These are phyloP conservation scores for Polymixis lichenea DNA, from an alignment of 2,888 invertebrate species.

Conservation along the genomic window DNA sequence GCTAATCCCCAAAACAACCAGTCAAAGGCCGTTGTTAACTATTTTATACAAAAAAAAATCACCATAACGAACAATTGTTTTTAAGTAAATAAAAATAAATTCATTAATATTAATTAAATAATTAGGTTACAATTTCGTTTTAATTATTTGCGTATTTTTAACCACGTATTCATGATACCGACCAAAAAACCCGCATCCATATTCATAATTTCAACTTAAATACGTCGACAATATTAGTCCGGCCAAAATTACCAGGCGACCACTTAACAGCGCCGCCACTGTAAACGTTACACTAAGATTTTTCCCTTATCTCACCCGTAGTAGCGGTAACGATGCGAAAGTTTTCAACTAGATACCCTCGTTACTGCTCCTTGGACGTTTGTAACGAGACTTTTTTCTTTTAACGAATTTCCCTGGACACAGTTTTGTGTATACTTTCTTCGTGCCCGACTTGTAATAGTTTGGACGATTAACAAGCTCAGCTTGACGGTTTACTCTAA, in stretches of 20 bases:
- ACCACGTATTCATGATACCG: too few relatives aligned
- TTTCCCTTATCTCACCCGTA: conserved; percentile 80
- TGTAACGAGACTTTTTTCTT: conserved; percentile 78
- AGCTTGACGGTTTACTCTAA: conserved; percentile 61
- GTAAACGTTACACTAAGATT: conserved; percentile 76
- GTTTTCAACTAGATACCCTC: conserved; percentile 78
- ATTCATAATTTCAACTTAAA: conserved; percentile 11
- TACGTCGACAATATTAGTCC: neutral
- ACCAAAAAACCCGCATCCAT: neutral
- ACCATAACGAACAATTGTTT: too few relatives aligned
- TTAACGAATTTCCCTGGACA: conserved; percentile 78
- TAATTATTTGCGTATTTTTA: neutral
- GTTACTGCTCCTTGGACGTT: conserved; percentile 79
- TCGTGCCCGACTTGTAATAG: conserved; percentile 63
- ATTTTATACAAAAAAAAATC: neutral
- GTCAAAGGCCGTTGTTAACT: neutral
- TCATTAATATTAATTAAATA: neutral
- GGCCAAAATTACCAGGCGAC: conserved; percentile 10
- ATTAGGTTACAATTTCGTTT: neutral
- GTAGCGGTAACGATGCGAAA: conserved; percentile 83
- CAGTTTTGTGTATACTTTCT: conserved; percentile 70
- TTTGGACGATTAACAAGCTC: conserved; percentile 65
- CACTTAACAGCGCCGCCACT: conserved; percentile 63
- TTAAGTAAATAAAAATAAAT: neutral
- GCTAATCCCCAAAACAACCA: too few relatives aligned